These are phyloP conservation scores for Scaptomyza flava DNA, from an alignment of 2,888 invertebrate species.

Conservation along the genomic window DNA sequence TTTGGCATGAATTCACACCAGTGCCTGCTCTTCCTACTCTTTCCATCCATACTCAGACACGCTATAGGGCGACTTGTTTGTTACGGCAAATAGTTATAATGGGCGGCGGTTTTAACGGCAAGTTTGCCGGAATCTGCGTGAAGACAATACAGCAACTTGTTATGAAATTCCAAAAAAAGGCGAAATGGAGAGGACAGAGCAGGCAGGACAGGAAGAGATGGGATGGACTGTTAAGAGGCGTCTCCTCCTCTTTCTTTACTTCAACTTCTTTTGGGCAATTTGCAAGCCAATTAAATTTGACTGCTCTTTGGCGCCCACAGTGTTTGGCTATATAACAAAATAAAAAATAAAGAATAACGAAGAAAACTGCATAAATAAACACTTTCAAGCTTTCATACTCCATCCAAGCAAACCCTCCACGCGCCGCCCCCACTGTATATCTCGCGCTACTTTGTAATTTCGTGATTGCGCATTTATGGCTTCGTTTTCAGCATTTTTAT, in stretches of 20 bases:
- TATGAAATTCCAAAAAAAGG: constrained; percentile 55
- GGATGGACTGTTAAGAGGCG: constrained; percentile 1
- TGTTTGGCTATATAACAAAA: constrained; percentile 21
- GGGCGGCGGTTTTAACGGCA: constrained; percentile 64
- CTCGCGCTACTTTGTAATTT: constrained; percentile 67
- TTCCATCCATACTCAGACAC: not conserved
- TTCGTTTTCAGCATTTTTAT: constrained; percentile 78
- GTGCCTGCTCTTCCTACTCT: not conserved
- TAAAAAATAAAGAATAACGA: constrained; percentile 41
- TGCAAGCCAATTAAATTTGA: constrained; percentile 79
- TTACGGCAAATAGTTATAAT: constrained; percentile 75
- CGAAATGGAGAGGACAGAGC: not conserved
- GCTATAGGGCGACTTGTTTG: constrained; percentile 47
- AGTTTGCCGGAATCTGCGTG: constrained; percentile 44
- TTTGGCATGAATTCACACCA: constrained; percentile 13
- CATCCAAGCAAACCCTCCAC: not conserved
- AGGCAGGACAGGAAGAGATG: not conserved
- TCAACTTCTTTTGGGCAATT: constrained; percentile 54
- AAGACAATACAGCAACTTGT: constrained; percentile 67
- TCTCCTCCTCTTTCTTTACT: not conserved
- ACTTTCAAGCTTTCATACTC: constrained; percentile 46
- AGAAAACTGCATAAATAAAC: constrained; percentile 76
- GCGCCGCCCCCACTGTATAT: constrained; percentile 13
- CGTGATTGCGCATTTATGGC: constrained; percentile 81
- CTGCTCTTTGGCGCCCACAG: constrained; percentile 54